Conservation (phyloP, 2,888 invertebrate species). For the Agriopis leucophaearia region DNA sequence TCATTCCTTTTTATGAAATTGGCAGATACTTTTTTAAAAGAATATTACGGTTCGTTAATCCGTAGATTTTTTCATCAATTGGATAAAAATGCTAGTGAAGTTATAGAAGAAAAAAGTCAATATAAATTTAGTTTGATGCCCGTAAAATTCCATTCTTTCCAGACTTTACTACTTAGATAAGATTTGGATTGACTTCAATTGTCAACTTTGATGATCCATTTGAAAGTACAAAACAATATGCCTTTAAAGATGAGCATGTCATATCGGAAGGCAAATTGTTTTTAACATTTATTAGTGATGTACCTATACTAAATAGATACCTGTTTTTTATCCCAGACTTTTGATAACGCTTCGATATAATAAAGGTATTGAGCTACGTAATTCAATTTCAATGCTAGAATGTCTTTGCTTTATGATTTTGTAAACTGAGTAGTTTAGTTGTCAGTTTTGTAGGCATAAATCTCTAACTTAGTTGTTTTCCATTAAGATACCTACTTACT, state of each 20-base stretch:
- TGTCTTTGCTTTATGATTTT: not conserved
- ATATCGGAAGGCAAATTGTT: slow-evolving; percentile 48
- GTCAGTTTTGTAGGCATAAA: not conserved
- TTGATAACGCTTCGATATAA: not conserved
- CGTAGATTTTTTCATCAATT: not conserved
- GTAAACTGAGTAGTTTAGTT: not conserved
- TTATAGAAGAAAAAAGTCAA: not conserved
- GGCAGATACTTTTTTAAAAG: no score
- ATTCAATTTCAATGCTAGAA: not conserved
- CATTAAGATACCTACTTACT: not conserved
- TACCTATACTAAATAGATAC: slow-evolving; percentile 23
- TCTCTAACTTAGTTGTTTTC: not conserved
- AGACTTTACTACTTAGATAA: slow-evolving; percentile 3
- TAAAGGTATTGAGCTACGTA: slow-evolving; percentile 9
- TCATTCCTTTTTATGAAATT: no score
- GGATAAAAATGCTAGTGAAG: not conserved
- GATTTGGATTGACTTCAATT: slow-evolving; percentile 50
- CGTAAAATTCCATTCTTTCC: not conserved
- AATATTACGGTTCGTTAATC: no score
- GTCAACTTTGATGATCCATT: slow-evolving; percentile 42
- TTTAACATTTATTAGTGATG: slow-evolving; percentile 31
- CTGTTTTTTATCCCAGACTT: slow-evolving; percentile 6
- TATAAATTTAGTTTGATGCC: not conserved
- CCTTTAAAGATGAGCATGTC: slow-evolving; percentile 18
- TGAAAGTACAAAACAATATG: slow-evolving; percentile 14